Base-by-base conservation (phyloP, 1,140 invertebrate genomes). In the Ostrea denselamellosa region DNA sequence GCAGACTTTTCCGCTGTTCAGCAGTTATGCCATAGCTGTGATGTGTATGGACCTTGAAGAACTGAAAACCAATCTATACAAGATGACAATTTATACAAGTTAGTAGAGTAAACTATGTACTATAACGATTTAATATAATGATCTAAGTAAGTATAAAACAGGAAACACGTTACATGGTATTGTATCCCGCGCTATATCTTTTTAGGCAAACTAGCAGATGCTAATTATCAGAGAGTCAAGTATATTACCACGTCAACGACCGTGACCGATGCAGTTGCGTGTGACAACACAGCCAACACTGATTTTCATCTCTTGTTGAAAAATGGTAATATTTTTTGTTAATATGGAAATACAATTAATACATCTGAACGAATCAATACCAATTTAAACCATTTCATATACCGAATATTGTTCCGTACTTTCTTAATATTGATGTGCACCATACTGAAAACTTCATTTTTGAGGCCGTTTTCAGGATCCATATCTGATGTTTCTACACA, bases 191-290 rank as follows among this genome's bases (percentile, higher is more conserved):
- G 34, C 34, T 44, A 2, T 44, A 44, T 44, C 34, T 25, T 81
- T 85, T 17, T 51, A 89, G 88, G 58, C 68, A 52, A 83, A 65
- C 83, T 89, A 22, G 19, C 56, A 19, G 85, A 89, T 25, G 88
- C 88, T 51, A 71, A 87, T 54, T 56, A 89, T 58, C 85, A 89
- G 82, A 71, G 88, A 51, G 65, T 89, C 19, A 89, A 84, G 85
- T 89, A 83, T 62, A 25, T 56, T 19, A 51, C 85, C 12, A 58
- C 85, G 7, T n/a, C 81, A 25, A 87, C 88, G 14, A 85, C 82
- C 12, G 62, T 89, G 25, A 86, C 85, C 17, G 82, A 71, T 0
- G n/a, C 88, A 17, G 17, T 85, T 4, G 88, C 82, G 0, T 89
- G 88, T 86, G 71, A 83, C 44, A 85, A 89, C 53, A 56, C 34